Base-by-base conservation (phyloP, 2,888 invertebrate genomes). In the Caenorhabditis macrosperma region DNA sequence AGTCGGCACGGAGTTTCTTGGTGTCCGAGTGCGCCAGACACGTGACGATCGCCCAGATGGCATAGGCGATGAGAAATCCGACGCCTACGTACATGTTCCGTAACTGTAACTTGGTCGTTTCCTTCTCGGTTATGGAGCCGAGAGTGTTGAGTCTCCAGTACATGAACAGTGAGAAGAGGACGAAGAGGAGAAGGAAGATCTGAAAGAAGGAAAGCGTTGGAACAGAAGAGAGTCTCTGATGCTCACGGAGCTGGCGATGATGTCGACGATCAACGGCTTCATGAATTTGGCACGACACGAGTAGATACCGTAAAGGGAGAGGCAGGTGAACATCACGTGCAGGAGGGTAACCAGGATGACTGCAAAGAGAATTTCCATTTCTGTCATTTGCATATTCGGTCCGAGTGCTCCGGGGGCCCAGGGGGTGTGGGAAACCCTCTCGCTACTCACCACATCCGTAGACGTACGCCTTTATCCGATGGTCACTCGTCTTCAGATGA, bases 1-100 rank as follows among this genome's bases (percentile, higher is more conserved):
- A 87, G 52, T 87, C 87, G 20, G 85, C 85, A 38, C 85, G 85
- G 46, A 87, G 50, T 38, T 84, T 84, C 44, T 71, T 78, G 4
- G 85, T 84, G 63, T 86, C 85, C 22, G 79, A 74, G 44, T 82
- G 81, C 6, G 83, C 85, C 6, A 83, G 55, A 48, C 72, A 71
- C 10, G 81, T 79, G 15, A 85, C 67, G n/a, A 78, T 75, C 2
- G 83, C 59, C 85, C 85, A 85, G n/a, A 85, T 17, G 26, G 81
- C 64, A 61, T 85, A 85, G 35, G 76, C 79, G 30, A 85, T 75
- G 15, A 85, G 76, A 30, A 85, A 85, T 6, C 84, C 85, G 9
- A 82, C 83, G 5, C 84, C 79, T 30, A 85, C 78, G 76, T 85
- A 85, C 66, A 82, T 68, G 55, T 84, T 85, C 50, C 85, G 75